A percentile compares a stretch with the other conserved stretches of the same genome.
Evolutionary conservation across 2,113 vertebrate species (phyloP).

Genomic region (Verasper variegatus): DNA sequence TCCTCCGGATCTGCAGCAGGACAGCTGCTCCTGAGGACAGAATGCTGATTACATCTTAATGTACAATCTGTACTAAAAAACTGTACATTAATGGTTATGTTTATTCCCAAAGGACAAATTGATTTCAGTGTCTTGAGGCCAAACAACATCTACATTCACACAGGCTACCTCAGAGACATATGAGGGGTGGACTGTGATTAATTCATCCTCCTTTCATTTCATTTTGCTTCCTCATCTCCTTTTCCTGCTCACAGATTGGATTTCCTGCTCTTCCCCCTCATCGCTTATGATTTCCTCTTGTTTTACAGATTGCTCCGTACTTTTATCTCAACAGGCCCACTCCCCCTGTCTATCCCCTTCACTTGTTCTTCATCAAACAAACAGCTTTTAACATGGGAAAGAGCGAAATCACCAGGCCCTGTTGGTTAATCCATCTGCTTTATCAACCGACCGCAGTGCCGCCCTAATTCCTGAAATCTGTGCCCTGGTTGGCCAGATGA

Average conservation of each 20-base stretch:
- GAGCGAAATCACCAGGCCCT: constrained; percentile 37
- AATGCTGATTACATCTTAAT: not conserved
- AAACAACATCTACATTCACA: not conserved
- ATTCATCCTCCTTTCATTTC: constrained; percentile 1
- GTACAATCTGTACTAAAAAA: not conserved
- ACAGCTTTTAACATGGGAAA: constrained; percentile 57
- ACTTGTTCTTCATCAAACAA: constrained; percentile 65
- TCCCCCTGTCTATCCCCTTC: constrained; percentile 28
- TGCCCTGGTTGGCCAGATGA: constrained; percentile 32
- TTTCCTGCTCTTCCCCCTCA: constrained; percentile 1
- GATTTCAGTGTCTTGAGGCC: not conserved
- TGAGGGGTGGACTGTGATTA: not conserved
- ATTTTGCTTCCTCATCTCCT: not conserved
- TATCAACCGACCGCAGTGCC: constrained; percentile 53
- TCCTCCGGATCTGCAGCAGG: not conserved
- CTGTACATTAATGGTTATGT: not conserved
- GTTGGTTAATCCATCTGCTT: constrained; percentile 47
- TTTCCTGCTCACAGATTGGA: constrained; percentile 16
- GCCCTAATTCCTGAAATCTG: constrained; percentile 32
- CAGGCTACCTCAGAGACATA: not conserved
- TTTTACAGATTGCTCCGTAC: not conserved
- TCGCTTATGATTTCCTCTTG: constrained; percentile 30
- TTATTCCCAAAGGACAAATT: not conserved
- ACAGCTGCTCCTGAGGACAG: not conserved
- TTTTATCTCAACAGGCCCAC: not conserved